phyloP scores from a whole-genome alignment of 2,113 vertebrate species.

The Polypterus senegalus region DNA sequence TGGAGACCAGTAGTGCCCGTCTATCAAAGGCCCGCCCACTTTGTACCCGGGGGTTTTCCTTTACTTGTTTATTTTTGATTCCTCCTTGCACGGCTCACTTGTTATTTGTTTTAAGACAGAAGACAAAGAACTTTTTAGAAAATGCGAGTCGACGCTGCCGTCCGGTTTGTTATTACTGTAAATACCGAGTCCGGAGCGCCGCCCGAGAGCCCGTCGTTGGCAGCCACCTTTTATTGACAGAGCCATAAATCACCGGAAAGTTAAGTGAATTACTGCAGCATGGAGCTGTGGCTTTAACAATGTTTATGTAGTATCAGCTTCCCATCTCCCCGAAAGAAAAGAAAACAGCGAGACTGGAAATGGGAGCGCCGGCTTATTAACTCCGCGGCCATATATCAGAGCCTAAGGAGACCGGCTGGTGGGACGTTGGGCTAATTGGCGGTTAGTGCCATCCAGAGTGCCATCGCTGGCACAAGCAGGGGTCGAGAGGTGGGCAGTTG shows the following conservation, averaged over 20 bases:
- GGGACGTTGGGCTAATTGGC: too few species aligned
- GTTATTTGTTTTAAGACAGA: background rate
- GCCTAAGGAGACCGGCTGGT: conserved; percentile 24
- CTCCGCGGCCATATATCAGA: conserved; percentile 40
- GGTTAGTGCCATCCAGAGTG: too few species aligned
- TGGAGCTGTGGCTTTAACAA: conserved; percentile 69
- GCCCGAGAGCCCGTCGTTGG: conserved; percentile 46
- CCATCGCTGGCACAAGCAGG: too few species aligned
- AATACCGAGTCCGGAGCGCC: conserved; percentile 54
- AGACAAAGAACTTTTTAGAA: background rate
- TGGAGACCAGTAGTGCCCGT: too few species aligned
- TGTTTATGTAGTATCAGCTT: conserved; percentile 70
- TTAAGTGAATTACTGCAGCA: conserved; percentile 86
- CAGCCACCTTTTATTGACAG: conserved; percentile 71
- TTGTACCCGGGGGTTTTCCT: too few species aligned
- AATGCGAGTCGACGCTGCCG: conserved; percentile 9
- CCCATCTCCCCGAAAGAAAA: conserved; percentile 48
- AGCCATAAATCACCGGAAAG: conserved; percentile 82
- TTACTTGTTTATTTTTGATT: too few species aligned
- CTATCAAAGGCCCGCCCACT: too few species aligned
- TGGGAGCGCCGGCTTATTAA: conserved; percentile 43
- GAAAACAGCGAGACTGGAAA: conserved; percentile 33
- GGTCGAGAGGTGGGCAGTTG: too few species aligned
- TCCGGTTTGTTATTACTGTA: conserved; percentile 61
- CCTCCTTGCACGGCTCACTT: background rate